Conservation (phyloP, 2,113 vertebrate genomes). For the Nycticryphes semicollaris region DNA sequence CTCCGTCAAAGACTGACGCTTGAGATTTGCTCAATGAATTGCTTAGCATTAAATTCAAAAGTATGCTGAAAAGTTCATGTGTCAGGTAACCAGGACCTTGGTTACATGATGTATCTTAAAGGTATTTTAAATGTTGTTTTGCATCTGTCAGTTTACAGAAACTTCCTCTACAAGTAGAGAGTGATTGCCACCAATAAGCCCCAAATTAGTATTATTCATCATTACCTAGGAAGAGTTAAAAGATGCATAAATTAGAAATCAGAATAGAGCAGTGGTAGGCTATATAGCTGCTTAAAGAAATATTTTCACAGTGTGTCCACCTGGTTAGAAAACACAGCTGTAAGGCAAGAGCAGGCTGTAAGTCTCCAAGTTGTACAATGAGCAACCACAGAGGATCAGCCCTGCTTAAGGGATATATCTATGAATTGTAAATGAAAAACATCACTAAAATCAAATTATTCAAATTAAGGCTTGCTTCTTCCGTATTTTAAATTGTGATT, state of each 20-base stretch:
- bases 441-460: constrained; percentile 35
- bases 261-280: background rate
- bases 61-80: background rate
- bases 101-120: background rate
- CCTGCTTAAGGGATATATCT: background rate
- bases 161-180: background rate
- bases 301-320: background rate
- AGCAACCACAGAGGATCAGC: background rate
- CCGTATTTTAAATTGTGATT: background rate
- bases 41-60: background rate
- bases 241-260: background rate
- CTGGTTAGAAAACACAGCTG: background rate
- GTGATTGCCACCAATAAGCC: background rate
- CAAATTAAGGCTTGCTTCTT: background rate
- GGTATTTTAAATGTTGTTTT: background rate
- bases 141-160: background rate
- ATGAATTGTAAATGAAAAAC: constrained; percentile 35
- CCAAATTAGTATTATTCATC: background rate
- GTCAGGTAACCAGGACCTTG: background rate
- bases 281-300: background rate
- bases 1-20: background rate
- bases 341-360: background rate
- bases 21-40: background rate
- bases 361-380: background rate
- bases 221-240: background rate